Evolutionary conservation across 2,888 invertebrate species (phyloP).

Genomic region (Hydraecia micacea): DNA sequence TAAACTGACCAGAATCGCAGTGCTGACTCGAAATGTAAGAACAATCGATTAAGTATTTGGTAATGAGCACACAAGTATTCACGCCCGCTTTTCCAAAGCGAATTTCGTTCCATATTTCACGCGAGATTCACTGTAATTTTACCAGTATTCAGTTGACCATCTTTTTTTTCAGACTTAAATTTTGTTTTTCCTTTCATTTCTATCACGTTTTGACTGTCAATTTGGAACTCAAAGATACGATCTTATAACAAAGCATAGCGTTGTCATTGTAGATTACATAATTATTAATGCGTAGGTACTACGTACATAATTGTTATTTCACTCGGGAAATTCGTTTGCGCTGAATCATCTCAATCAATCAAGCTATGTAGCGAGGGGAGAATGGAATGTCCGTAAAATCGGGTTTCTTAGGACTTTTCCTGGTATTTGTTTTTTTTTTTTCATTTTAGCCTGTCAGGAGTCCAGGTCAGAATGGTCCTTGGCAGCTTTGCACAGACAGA

Average conservation of each 20-base stretch:
- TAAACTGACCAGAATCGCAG: background rate
- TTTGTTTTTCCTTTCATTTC: background rate
- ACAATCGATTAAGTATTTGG: background rate
- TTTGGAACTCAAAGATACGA: slow-evolving; percentile 16
- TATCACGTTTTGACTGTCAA: slow-evolving; percentile 4
- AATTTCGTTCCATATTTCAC: background rate
- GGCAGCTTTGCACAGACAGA: background rate
- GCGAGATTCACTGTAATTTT: too few relatives aligned
- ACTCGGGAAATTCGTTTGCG: slow-evolving; percentile 73
- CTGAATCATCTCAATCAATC: slow-evolving; percentile 84
- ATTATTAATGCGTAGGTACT: slow-evolving; percentile 74
- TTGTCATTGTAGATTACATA: slow-evolving; percentile 71
- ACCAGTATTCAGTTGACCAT: background rate
- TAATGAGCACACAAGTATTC: background rate
- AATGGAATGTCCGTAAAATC: slow-evolving; percentile 47
- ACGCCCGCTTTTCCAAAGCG: too few relatives aligned
- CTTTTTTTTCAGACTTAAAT: background rate
- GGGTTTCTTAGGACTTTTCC: slow-evolving; percentile 28
- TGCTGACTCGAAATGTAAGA: too few relatives aligned
- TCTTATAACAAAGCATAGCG: slow-evolving; percentile 13
- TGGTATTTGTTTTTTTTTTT: background rate
- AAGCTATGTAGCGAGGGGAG: slow-evolving; percentile 70
- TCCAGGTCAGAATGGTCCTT: background rate
- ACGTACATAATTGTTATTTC: slow-evolving; percentile 78
- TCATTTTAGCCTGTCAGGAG: background rate